Evolutionary conservation across 2,888 invertebrate genomes (phyloP).

Genomic region (Lochmaea crataegi): DNA sequence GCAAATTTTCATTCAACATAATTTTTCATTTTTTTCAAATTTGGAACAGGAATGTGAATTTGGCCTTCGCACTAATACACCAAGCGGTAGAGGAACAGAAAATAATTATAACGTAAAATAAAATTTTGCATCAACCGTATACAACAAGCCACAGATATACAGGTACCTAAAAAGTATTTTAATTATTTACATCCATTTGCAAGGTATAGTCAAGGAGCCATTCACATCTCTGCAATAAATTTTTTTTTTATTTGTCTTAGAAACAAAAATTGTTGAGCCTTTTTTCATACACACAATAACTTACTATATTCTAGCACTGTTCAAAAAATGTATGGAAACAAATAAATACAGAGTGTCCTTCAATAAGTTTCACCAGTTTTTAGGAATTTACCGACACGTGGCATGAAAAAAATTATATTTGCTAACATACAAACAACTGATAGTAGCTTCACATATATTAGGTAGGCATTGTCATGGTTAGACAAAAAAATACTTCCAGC

Average conservation of each 20-base stretch:
- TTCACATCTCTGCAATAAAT: conserved; percentile 19
- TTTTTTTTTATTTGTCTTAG: too few species aligned
- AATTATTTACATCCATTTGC: conserved; percentile 55
- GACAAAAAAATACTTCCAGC: too few species aligned
- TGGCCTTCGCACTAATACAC: conserved; percentile 51
- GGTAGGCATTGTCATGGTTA: too few species aligned
- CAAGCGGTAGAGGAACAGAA: conserved; percentile 49
- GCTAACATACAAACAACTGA: too few species aligned
- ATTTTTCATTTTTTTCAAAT: background rate
- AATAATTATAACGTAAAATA: conserved; percentile 51
- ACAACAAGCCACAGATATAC: conserved; percentile 66
- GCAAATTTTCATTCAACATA: background rate
- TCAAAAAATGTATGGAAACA: too few species aligned
- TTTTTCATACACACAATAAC: too few species aligned
- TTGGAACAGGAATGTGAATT: background rate
- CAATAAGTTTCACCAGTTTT: too few species aligned
- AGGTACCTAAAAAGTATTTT: conserved; percentile 63
- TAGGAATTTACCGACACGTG: too few species aligned
- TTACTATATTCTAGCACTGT: too few species aligned
- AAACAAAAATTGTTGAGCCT: conserved; percentile 9
- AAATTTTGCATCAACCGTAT: conserved; percentile 60
- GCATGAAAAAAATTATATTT: too few species aligned
- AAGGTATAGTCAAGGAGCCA: conserved; percentile 38
- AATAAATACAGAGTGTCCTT: too few species aligned
- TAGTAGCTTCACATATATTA: too few species aligned